Percentiles rank a stretch among this genome's conserved stretches.
Evolutionary conservation across 1,140 invertebrate genomes (phyloP).

Genomic region (Hycleus cichorii): DNA sequence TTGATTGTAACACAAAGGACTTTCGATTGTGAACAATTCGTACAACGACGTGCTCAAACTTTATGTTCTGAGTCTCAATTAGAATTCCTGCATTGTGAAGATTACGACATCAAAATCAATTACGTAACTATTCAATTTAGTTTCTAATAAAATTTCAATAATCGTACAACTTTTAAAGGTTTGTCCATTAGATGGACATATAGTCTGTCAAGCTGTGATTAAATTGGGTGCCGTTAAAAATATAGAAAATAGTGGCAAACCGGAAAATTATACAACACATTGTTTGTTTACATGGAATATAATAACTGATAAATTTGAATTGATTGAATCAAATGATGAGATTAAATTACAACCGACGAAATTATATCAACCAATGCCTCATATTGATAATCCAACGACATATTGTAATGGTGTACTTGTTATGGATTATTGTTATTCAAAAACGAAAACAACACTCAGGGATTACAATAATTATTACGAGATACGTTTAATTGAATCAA

Average conservation of each 20-base stretch:
- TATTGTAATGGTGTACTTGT: conserved; percentile 32
- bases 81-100: conserved; percentile 38
- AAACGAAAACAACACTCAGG: conserved; percentile 34
- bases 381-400: conserved; percentile 30
- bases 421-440: conserved; percentile 29
- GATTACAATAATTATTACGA: conserved; percentile 37
- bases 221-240: conserved; percentile 37
- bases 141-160: background rate
- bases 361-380: conserved; percentile 16
- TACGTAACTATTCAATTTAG: conserved; percentile 31
- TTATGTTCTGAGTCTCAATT: conserved; percentile 36
- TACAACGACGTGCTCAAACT: conserved; percentile 36
- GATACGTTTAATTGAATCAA: conserved; percentile 15
- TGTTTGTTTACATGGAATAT: conserved; percentile 40
- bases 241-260: conserved; percentile 24
- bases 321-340: conserved; percentile 30
- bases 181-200: conserved; percentile 38
- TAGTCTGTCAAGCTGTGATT: conserved; percentile 39
- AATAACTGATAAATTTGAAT: conserved; percentile 33
- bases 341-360: conserved; percentile 26
- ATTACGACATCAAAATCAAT: conserved; percentile 40
- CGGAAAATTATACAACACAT: conserved; percentile 31
- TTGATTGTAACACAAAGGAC: conserved; percentile 39
- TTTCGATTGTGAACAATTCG: conserved; percentile 41
- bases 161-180: conserved; percentile 26